Conservation (phyloP, 2,797 vertebrate genomes). For the Chaenodraco wilsoni region DNA sequence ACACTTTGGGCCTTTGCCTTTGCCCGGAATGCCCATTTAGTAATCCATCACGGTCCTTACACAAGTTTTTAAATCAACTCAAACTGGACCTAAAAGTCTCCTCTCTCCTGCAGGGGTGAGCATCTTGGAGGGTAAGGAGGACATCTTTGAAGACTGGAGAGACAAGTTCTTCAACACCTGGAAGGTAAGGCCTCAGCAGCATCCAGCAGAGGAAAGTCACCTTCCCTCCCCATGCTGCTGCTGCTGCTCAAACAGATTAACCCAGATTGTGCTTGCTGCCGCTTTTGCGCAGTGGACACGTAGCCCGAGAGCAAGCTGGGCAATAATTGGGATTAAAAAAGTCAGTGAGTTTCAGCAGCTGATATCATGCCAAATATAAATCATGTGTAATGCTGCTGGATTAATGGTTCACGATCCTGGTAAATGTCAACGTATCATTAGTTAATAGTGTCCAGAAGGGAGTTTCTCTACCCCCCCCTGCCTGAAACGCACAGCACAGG, state of each 20-base stretch:
- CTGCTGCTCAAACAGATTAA: slow-evolving; percentile 53
- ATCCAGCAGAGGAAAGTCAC: slow-evolving; percentile 46
- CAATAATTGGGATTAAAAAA: slow-evolving; percentile 47
- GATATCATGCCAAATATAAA: slow-evolving; percentile 32
- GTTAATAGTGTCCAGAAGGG: not conserved
- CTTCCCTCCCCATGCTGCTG: slow-evolving; percentile 23
- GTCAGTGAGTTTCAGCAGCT: slow-evolving; percentile 36
- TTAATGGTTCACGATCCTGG: not conserved
- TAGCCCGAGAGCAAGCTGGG: slow-evolving; percentile 24
- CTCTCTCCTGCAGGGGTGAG: slow-evolving; percentile 86
- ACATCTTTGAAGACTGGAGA: slow-evolving; percentile 90
- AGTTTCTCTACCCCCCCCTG: too few species aligned
- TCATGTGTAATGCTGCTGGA: slow-evolving; percentile 1
- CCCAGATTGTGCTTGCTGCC: slow-evolving; percentile 49
- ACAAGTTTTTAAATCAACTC: not conserved
- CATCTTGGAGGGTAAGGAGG: slow-evolving; percentile 90
- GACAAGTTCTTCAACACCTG: slow-evolving; percentile 96
- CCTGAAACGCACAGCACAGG: too few species aligned
- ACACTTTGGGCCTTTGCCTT: too few species aligned
- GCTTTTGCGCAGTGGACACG: slow-evolving; percentile 46
- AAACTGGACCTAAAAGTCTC: slow-evolving; percentile 4
- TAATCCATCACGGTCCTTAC: not conserved
- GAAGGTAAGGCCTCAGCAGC: slow-evolving; percentile 82
- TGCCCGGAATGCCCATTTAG: too few species aligned
- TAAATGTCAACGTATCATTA: not conserved